Conservation (phyloP, 2,797 vertebrate genomes). For the Brachyalestes nurse region DNA sequence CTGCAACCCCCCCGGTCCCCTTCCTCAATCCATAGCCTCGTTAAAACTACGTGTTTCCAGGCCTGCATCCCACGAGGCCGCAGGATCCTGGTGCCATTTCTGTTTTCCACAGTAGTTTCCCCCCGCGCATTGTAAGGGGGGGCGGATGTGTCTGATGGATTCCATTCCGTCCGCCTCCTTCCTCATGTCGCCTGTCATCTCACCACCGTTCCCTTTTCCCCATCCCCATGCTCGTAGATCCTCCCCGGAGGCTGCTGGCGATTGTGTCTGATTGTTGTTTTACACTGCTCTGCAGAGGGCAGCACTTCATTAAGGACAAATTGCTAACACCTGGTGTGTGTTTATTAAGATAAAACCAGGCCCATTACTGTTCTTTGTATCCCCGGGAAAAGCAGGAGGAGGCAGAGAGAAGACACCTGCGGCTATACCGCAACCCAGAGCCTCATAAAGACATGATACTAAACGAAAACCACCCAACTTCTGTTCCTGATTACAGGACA, state of each 20-base stretch:
- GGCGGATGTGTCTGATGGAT: slow-evolving; percentile 22
- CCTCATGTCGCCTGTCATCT: slow-evolving; percentile 53
- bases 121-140: slow-evolving; percentile 48
- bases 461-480: slow-evolving; percentile 46
- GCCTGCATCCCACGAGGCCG: slow-evolving; percentile 63
- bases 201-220: not conserved
- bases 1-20: slow-evolving; percentile 4
- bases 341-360: slow-evolving; percentile 70
- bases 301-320: slow-evolving; percentile 80
- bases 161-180: slow-evolving; percentile 10
- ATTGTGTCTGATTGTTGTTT: slow-evolving; percentile 64
- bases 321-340: slow-evolving; percentile 74
- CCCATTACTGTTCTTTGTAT: slow-evolving; percentile 63
- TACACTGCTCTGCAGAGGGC: slow-evolving; percentile 67
- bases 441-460: slow-evolving; percentile 40
- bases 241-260: slow-evolving; percentile 17
- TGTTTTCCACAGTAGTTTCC: slow-evolving; percentile 61
- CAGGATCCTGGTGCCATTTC: slow-evolving; percentile 67
- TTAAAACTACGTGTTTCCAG: slow-evolving; percentile 76
- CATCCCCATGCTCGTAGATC: not conserved
- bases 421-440: slow-evolving; percentile 16
- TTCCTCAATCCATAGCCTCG: slow-evolving; percentile 68
- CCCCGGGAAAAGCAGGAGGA: slow-evolving; percentile 55
- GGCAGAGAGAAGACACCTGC: slow-evolving; percentile 57
- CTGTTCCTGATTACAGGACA: slow-evolving; percentile 29